phyloP scores from a whole-genome alignment of 2,797 vertebrate genomes.

The Varecia variegata region DNA sequence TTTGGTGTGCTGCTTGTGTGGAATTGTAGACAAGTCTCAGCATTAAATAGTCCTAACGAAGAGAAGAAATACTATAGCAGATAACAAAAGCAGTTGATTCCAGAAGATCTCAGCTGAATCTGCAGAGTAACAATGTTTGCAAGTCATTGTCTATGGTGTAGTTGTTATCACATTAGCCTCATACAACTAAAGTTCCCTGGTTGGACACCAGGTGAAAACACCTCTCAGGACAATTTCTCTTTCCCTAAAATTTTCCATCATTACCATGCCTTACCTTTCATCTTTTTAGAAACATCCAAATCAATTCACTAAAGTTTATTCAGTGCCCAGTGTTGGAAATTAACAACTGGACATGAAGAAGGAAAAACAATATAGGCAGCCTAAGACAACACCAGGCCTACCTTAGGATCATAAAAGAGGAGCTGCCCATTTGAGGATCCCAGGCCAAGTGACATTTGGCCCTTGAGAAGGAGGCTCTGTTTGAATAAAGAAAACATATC shows the following conservation, averaged over 20 bases:
- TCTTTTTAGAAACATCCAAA: neutral
- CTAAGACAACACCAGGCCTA: neutral
- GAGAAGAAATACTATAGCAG: neutral
- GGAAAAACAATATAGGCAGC: neutral
- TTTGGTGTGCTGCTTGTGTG: neutral
- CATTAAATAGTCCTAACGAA: neutral
- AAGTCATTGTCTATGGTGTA: neutral
- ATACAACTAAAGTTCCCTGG: neutral
- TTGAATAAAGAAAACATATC: neutral
- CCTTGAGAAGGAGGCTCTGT: neutral
- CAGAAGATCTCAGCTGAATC: neutral
- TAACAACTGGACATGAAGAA: neutral
- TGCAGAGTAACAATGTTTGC: neutral
- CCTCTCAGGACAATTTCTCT: neutral
- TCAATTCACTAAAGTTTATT: neutral
- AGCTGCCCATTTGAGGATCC: neutral
- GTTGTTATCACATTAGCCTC: neutral
- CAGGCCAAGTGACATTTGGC: neutral
- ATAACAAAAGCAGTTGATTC: neutral
- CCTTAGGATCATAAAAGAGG: neutral
- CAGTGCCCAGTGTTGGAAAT: neutral
- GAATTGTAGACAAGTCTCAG: neutral
- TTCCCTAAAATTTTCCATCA: neutral
- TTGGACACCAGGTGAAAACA: neutral
- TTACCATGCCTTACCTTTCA: neutral